phyloP scores from a whole-genome alignment of 2,797 vertebrate species.

The Varecia variegata region DNA sequence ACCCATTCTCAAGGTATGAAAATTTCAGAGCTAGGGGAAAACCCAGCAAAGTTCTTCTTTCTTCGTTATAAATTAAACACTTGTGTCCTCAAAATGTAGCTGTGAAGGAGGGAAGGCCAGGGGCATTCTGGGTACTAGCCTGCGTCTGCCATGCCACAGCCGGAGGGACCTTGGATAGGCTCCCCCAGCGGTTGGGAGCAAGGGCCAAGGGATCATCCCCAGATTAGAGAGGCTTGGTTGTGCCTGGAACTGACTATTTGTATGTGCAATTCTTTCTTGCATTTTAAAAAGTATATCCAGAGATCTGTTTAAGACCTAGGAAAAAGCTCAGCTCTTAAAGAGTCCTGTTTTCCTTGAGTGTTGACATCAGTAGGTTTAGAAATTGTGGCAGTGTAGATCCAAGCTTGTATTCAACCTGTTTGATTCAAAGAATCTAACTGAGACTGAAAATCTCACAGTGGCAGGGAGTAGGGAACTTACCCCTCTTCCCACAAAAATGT shows the following conservation, averaged over 20 bases:
- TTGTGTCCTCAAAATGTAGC: not conserved
- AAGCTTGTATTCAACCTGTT: conserved; percentile 56
- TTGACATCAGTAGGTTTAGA: not conserved
- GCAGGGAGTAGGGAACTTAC: too few species aligned
- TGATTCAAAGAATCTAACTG: conserved; percentile 61
- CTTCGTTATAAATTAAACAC: not conserved
- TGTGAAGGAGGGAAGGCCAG: not conserved
- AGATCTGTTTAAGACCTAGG: not conserved
- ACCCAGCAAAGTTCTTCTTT: not conserved
- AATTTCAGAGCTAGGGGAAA: not conserved
- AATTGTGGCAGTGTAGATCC: conserved; percentile 4
- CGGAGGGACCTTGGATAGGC: not conserved
- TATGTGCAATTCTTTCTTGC: not conserved
- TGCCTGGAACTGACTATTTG: not conserved
- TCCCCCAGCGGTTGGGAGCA: not conserved
- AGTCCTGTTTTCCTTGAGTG: not conserved
- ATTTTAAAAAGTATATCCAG: not conserved
- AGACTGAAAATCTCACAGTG: conserved; percentile 59
- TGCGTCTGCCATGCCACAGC: not conserved
- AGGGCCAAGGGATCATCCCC: not conserved
- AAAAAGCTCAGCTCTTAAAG: not conserved
- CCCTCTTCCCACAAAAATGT: not conserved
- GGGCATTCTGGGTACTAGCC: not conserved
- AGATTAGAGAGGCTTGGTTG: not conserved
- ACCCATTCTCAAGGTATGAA: conserved; percentile 1